Conservation (phyloP, 1,140 invertebrate species). For the Saccostrea echinata region DNA sequence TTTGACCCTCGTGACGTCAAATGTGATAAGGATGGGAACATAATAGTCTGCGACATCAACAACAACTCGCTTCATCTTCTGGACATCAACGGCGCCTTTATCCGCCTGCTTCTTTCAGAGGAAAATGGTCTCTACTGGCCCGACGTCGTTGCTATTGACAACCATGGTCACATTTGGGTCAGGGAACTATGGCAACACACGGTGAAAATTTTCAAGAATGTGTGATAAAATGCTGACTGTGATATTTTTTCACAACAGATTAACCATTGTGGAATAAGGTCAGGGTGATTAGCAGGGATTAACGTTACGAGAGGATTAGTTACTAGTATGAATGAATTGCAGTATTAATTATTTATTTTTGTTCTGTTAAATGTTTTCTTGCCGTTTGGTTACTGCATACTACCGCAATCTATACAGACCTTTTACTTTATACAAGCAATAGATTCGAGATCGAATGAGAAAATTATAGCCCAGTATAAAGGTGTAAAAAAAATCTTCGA, state of each 20-base stretch:
- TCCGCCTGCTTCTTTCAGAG: conserved; percentile 58
- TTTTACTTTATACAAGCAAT: neutral
- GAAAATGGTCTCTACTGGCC: conserved; percentile 66
- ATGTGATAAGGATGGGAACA: conserved; percentile 66
- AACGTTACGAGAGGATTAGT: conserved; percentile 6
- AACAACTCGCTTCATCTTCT: conserved; percentile 67
- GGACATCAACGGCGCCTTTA: conserved; percentile 63
- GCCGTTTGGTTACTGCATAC: neutral
- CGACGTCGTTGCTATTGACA: conserved; percentile 60
- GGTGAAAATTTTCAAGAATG: conserved; percentile 53
- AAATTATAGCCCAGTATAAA: neutral
- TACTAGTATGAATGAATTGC: conserved; percentile 13
- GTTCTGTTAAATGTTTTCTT: neutral
- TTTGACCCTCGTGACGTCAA: conserved; percentile 63
- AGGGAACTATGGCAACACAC: conserved; percentile 59
- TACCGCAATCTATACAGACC: neutral
- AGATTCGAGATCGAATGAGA: neutral
- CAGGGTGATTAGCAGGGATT: neutral
- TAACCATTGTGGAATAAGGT: conserved; percentile 18
- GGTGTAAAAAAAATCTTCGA: neutral
- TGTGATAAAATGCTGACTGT: conserved; percentile 42
- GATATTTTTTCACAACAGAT: neutral
- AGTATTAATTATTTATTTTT: conserved; percentile 21
- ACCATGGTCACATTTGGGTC: conserved; percentile 60
- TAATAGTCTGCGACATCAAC: conserved; percentile 67